Evolutionary conservation across 2,113 vertebrate species (phyloP), one percentile per base, ranked within the genome.

Genomic region (Dromas ardeola): DNA sequence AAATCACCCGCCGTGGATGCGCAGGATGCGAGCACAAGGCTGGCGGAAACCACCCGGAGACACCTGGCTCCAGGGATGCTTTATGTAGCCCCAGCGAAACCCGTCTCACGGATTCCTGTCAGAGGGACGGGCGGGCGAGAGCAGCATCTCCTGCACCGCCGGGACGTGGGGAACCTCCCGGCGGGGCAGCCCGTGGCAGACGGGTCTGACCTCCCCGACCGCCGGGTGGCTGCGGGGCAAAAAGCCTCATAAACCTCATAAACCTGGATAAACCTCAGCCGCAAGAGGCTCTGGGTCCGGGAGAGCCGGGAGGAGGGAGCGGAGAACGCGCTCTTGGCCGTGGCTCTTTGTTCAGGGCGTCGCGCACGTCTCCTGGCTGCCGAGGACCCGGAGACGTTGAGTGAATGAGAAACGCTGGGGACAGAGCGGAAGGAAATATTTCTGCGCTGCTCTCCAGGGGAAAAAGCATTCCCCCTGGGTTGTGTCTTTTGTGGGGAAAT

Each of bases 41-140:
- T 8, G 81, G 93, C 25, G 67, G 96, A 96, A 97, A 83, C 79
- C 79, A 74, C 80, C 18, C 62, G 23, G 62, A 62, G 95, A 61
- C 88, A 49, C 87, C 85, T 19, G 87, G 71, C 94, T 96, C 90
- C 85, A 59, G 96, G 40, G 59, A 95, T 43, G 93, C 92, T 96
- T 96, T 95, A 91, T 95, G 92, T 81, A 95, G 94, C 15, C 3
- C 10, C 0, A 12, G 67, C 5, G 4, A 81, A 95, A 96, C 11
- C 56, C 42, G 1, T 13, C 42, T 53, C 50, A n/a, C 13, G 9
- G 16, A 45, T 97, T 97, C 96, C 95, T 66, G 65, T 62, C 95
- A 97, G 70, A 63, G 82, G 90, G 69, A 25, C 4, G 29, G 61
- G 73, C 5, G 22, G 67, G 62, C 11, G 7, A 40, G 50, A 90